These are phyloP conservation scores for Drosophila rellima DNA, from an alignment of 2,888 invertebrate species.

Conservation along the genomic window DNA sequence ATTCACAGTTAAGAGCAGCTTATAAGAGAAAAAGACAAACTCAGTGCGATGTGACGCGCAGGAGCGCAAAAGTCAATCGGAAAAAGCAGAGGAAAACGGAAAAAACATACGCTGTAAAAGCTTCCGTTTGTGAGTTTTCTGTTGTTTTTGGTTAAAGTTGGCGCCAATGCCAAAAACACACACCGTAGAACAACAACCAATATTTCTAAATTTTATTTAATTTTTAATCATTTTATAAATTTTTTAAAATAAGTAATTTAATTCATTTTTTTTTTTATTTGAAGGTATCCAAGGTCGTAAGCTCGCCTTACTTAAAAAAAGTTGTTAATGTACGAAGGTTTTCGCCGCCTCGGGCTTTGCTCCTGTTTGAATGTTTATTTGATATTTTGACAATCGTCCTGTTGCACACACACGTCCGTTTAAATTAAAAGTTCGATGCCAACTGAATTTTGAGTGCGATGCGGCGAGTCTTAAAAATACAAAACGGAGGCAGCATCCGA, in stretches of 20 bases:
- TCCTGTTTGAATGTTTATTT: conserved; percentile 13
- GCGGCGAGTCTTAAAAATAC: conserved; percentile 57
- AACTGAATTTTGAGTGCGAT: conserved; percentile 76
- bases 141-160: conserved; percentile 35
- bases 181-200: neutral
- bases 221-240: neutral
- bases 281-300: neutral
- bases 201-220: neutral
- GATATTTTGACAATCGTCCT: conserved; percentile 33
- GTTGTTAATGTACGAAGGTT: conserved; percentile 8
- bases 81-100: conserved; percentile 28
- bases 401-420: conserved; percentile 77
- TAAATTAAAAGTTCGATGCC: conserved; percentile 83
- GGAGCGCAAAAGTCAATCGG: conserved; percentile 62
- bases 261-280: neutral
- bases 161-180: conserved; percentile 47
- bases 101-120: conserved; percentile 54
- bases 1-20: conserved; percentile 37
- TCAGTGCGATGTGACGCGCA: conserved; percentile 51
- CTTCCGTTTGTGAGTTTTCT: conserved; percentile 52
- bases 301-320: neutral
- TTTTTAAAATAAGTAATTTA: neutral
- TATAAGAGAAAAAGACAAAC: conserved; percentile 40
- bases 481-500: conserved; percentile 41
- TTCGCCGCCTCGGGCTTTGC: conserved; percentile 37